Percentiles rank a stretch among this genome's conserved stretches.
phyloP scores from a whole-genome alignment of 1,140 invertebrate species.

The Drosophila funebris region DNA sequence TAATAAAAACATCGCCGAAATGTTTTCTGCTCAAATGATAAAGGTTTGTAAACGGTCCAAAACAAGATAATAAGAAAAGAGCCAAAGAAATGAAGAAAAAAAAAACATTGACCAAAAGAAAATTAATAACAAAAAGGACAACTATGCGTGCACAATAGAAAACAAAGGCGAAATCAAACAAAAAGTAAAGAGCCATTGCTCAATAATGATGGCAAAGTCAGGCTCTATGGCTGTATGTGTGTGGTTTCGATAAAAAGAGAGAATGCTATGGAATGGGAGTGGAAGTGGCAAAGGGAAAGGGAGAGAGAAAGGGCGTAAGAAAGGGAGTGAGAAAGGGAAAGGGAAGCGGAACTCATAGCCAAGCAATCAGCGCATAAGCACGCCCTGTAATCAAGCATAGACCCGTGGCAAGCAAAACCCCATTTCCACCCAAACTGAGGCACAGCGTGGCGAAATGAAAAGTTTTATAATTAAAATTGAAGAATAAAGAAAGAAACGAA shows the following conservation, averaged over 20 bases:
- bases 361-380: conserved; percentile 78
- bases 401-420: conserved; percentile 31
- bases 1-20: conserved; percentile 75
- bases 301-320: background rate
- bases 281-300: background rate
- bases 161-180: conserved; percentile 45
- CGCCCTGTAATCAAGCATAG: conserved; percentile 77
- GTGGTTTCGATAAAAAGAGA: background rate
- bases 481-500: conserved; percentile 52
- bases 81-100: conserved; percentile 3
- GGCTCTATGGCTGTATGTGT: conserved; percentile 1
- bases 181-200: conserved; percentile 55
- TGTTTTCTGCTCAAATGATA: conserved; percentile 53
- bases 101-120: conserved; percentile 43
- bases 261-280: background rate
- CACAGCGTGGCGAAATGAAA: conserved; percentile 71
- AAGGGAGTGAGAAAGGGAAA: background rate
- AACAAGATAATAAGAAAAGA: background rate
- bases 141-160: conserved; percentile 54
- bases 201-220: conserved; percentile 76
- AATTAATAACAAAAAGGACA: conserved; percentile 74
- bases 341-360: conserved; percentile 54
- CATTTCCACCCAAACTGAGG: conserved; percentile 23
- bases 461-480: conserved; percentile 82
- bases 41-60: conserved; percentile 45